Evolutionary conservation across 2,888 invertebrate genomes (phyloP).

Genomic region (Lutraria lutraria): DNA sequence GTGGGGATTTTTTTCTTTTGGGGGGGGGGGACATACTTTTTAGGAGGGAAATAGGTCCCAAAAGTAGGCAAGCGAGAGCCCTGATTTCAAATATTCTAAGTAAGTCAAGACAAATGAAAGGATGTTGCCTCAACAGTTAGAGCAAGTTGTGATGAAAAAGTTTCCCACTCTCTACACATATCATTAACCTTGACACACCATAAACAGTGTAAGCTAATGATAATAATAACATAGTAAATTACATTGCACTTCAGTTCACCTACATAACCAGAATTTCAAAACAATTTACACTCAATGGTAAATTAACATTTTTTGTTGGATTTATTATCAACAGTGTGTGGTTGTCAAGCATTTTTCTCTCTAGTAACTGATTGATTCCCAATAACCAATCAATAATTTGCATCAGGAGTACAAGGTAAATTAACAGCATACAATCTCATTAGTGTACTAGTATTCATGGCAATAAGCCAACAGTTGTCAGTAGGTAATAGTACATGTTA

Average conservation of each 20-base stretch:
- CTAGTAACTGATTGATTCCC: neutral
- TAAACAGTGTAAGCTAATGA: neutral
- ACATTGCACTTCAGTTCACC: neutral
- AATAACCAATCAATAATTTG: constrained; percentile 2
- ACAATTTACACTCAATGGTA: neutral
- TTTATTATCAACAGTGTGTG: neutral
- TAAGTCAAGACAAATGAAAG: no score
- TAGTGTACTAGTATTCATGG: neutral
- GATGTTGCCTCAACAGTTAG: no score
- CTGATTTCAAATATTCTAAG: no score
- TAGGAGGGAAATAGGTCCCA: no score
- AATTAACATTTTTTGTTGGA: neutral
- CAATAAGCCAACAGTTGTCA: neutral
- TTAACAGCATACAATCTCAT: constrained; percentile 9
- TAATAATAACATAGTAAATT: no score
- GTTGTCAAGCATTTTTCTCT: neutral
- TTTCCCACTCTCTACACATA: neutral
- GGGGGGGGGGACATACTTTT: no score
- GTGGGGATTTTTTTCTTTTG: no score
- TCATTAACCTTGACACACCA: neutral
- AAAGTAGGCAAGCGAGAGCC: no score
- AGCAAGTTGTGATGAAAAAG: no score
- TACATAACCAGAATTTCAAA: neutral
- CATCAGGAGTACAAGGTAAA: constrained; percentile 1
- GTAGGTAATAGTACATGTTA: constrained; percentile 5